Evolutionary conservation across 2,113 vertebrate genomes (phyloP), one percentile per base, ranked within the genome.

Genomic region (Saccopteryx leptura): DNA sequence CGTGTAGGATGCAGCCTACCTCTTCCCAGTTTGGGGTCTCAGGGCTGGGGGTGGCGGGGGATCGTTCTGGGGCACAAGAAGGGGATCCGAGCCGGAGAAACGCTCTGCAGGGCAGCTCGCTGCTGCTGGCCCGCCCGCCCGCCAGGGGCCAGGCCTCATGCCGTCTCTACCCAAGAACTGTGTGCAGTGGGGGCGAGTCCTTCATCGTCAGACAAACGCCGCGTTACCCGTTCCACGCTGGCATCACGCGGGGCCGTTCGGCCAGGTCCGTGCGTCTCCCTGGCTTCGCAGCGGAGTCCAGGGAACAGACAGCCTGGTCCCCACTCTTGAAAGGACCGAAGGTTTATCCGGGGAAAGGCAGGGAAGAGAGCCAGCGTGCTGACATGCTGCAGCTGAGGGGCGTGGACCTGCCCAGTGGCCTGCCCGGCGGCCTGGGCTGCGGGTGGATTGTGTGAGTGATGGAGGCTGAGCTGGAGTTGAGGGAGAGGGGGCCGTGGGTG

Each of bases 141-240:
- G 4, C 60, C 72, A 28, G 60, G 39, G 66, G 39, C 60, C 80
- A 3, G 24, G 89, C 56, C 93, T 94, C 93, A 61, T 5, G 11
- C 28, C 52, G 87, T 68, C 65, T 76, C 91, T 12, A 9, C 75
- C 95, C 65, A 68, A 61, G 91, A 93, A n/a, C 87, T 31, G 6
- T 75, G 78, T 5, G 4, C 56, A 31, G 3, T 60, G 88, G 96
- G 95, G 78, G 65, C 56, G 24, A 66, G 88, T 39, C 76, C 76
- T 75, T 91, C 46, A 87, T 93, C 92, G 88, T 95, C 85, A 88
- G 28, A 80, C 86, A 66, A 80, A 78, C 69, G 78, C 63, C 23
- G 24, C 71, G 4, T 94, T 91, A 48, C 82, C 82, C 90, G 69
- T 96, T 90, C 90, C 95, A 93, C 61, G 31, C 56, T 61, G 50